These are phyloP conservation scores for Silvanus unidentatus DNA, from an alignment of 2,888 invertebrate genomes.

Conservation along the genomic window DNA sequence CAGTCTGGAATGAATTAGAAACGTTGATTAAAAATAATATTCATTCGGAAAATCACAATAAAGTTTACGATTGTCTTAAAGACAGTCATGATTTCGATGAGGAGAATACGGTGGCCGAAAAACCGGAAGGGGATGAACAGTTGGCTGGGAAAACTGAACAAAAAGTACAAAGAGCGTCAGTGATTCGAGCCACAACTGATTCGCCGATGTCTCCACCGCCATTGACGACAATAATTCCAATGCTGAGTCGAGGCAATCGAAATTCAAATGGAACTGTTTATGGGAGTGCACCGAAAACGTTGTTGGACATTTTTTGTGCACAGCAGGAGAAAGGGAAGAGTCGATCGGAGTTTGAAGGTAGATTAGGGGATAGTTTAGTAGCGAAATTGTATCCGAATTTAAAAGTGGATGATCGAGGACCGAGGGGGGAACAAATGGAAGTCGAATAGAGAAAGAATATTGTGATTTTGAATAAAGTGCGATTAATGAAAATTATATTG, in stretches of 20 bases:
- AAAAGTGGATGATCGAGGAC: conserved; percentile 46
- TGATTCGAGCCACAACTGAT: conserved; percentile 73
- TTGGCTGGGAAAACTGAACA: conserved; percentile 4
- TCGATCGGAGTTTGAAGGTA: conserved; percentile 56
- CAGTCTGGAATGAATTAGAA: conserved; percentile 87
- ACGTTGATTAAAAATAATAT: conserved; percentile 71
- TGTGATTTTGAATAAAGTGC: neutral
- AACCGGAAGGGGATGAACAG: conserved; percentile 55
- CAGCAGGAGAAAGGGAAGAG: conserved; percentile 48
- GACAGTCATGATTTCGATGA: conserved; percentile 64
- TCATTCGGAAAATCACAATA: conserved; percentile 71
- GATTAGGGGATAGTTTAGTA: conserved; percentile 51
- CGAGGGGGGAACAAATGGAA: conserved; percentile 43
- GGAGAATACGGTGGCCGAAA: conserved; percentile 50
- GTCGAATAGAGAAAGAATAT: conserved; percentile 25
- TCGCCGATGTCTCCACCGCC: conserved; percentile 80
- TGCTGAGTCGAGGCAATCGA: conserved; percentile 27
- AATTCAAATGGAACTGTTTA: conserved; percentile 33
- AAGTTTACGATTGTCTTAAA: conserved; percentile 71
- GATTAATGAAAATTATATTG: conserved; percentile 13
- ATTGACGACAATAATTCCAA: conserved; percentile 35
- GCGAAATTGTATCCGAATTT: conserved; percentile 73
- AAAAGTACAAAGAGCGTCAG: conserved; percentile 44
- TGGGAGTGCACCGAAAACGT: conserved; percentile 48
- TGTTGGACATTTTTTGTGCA: conserved; percentile 62